Percentiles rank a stretch among this genome's conserved stretches.
Evolutionary conservation across 2,888 invertebrate genomes (phyloP).

Genomic region (Drosophila ochracea): DNA sequence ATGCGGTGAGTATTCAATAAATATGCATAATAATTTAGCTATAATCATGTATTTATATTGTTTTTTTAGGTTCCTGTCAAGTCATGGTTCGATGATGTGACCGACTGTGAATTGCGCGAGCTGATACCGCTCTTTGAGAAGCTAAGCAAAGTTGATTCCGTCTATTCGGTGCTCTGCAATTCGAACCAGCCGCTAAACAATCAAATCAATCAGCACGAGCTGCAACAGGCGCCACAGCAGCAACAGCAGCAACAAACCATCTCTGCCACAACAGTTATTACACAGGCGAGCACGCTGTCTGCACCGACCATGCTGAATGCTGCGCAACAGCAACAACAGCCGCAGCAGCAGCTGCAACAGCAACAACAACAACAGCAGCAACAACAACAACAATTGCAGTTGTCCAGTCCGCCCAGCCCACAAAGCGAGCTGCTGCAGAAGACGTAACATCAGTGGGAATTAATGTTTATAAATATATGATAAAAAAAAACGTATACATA

Average conservation of each 20-base stretch:
- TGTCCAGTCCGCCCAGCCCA: constrained; percentile 85
- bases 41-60: background rate
- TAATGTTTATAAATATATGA: constrained; percentile 86
- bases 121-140: constrained; percentile 99
- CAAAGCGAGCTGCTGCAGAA: constrained; percentile 85
- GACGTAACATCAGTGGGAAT: constrained; percentile 86
- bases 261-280: constrained; percentile 84
- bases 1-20: constrained; percentile 92
- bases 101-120: constrained; percentile 98
- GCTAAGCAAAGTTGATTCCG: constrained; percentile 98
- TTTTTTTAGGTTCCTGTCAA: constrained; percentile 95
- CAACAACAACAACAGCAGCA: constrained; percentile 19
- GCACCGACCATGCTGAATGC: constrained; percentile 82
- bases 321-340: constrained; percentile 23
- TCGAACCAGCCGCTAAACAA: constrained; percentile 91
- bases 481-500: constrained; percentile 71
- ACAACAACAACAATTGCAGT: constrained; percentile 65
- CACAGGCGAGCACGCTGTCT: constrained; percentile 83
- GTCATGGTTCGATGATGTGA: constrained; percentile 99
- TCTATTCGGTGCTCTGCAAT: constrained; percentile 97
- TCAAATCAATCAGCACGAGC: constrained; percentile 74
- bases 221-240: constrained; percentile 69
- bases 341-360: constrained; percentile 16
- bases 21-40: background rate
- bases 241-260: constrained; percentile 81